Conservation (phyloP, 2,888 invertebrate species). For the Venusia cambrica region DNA sequence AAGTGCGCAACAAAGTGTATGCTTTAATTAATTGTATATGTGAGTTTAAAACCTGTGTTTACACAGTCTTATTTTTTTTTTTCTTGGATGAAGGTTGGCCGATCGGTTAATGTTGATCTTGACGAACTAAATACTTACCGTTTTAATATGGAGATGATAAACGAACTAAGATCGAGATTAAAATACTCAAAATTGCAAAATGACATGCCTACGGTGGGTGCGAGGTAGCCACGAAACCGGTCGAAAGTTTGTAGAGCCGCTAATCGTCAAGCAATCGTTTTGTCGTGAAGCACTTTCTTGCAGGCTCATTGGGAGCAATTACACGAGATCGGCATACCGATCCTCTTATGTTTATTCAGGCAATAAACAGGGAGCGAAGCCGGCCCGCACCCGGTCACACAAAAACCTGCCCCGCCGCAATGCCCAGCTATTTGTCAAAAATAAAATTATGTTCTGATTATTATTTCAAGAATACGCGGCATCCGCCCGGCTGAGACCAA, state of each 20-base stretch:
- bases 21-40: too few relatives aligned
- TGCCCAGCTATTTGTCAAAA: constrained; percentile 77
- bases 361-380: constrained; percentile 35
- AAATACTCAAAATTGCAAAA: too few relatives aligned
- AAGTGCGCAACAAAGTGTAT: too few relatives aligned
- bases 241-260: too few relatives aligned
- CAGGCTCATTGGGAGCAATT: constrained; percentile 41
- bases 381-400: constrained; percentile 41
- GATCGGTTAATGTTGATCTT: too few relatives aligned
- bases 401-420: constrained; percentile 54
- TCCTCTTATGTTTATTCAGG: constrained; percentile 51
- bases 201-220: too few relatives aligned
- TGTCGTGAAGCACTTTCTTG: constrained; percentile 22
- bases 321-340: constrained; percentile 49
- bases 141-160: neutral
- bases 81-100: too few relatives aligned
- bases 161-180: too few relatives aligned
- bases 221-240: too few relatives aligned
- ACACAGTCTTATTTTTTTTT: too few relatives aligned
- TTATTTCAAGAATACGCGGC: constrained; percentile 62
- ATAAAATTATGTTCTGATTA: constrained; percentile 76
- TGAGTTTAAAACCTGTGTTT: too few relatives aligned
- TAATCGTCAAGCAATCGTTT: too few relatives aligned
- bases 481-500: constrained; percentile 47
- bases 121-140: constrained; percentile 1